Evolutionary conservation across 2,113 vertebrate species (phyloP).

Genomic region (Cololabis saira): DNA sequence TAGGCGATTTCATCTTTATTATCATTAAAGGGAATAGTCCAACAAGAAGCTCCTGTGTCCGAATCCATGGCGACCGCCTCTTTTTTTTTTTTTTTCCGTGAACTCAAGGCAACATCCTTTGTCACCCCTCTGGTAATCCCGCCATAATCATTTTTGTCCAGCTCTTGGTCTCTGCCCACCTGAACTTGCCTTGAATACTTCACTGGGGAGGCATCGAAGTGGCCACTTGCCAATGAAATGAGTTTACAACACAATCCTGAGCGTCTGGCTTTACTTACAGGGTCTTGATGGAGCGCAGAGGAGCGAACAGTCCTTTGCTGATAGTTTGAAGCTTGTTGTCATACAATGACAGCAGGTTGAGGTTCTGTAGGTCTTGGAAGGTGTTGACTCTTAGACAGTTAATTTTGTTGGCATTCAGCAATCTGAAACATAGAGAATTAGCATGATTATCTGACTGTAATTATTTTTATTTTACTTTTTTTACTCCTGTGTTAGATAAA

Average conservation of each 20-base stretch:
- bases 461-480: neutral
- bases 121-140: neutral
- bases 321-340: slow-evolving; percentile 99
- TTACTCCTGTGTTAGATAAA: slow-evolving; percentile 5
- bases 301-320: slow-evolving; percentile 95
- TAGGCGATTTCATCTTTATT: too few species aligned
- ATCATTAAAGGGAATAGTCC: too few species aligned
- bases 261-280: slow-evolving; percentile 84
- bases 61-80: too few species aligned
- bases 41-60: neutral
- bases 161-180: neutral
- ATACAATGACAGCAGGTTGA: slow-evolving; percentile 96
- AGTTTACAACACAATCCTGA: neutral
- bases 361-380: slow-evolving; percentile 97
- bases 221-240: neutral
- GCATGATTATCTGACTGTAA: slow-evolving; percentile 10
- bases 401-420: slow-evolving; percentile 99
- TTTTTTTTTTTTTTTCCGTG: neutral
- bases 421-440: slow-evolving; percentile 79
- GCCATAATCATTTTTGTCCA: slow-evolving; percentile 1
- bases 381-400: slow-evolving; percentile 97
- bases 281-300: slow-evolving; percentile 96
- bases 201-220: neutral
- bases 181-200: neutral
- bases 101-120: neutral